Evolutionary conservation across 2,888 invertebrate genomes (phyloP), one percentile per base, ranked within the genome.

Genomic region (Xylota sylvarum): DNA sequence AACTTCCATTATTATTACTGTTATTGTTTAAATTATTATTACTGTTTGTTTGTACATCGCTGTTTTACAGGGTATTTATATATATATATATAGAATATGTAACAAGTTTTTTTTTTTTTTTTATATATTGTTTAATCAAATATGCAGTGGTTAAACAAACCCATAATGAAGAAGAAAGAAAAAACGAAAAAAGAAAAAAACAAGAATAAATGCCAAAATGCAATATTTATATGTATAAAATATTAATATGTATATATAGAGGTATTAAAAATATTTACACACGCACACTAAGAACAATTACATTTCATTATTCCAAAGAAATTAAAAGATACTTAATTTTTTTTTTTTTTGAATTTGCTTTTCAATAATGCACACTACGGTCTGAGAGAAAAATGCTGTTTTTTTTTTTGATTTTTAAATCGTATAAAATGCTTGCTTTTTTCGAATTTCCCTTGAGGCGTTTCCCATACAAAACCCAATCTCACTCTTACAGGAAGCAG

Each of bases 31-130:
- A 76, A 79, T 90, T 88, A 80, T 88, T 89, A 88, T 89, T 91
- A 90, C 91, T 92, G 92, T 90, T 92, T 91, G 91, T 91, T 92
- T 92, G 92, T 92, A 92, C 92, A 92, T 92, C 92, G 91, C 92
- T 92, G 92, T 86, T 85, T 86, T 86, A 86, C 82, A 86, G 86
- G 82, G 88, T 88, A 77, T 79, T 74, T 60, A 90, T 89, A 89
- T 88, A 89, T 89, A 90, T 89, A 88, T 65, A 87, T 78, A 83
- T 82, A 87, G 72, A 86, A 64, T 82, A 82, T 80, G 65, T 60
- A 83, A 72, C 64, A 81, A 80, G 17, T 52, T 74, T 60, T 60
- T 60, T 56, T 56, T 48, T 48, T 50, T 74, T 67, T 46, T 69
- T 73, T 91, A 90, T 91, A 90, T 90, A 90, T 90, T 89, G 89